Conservation (phyloP, 1,140 invertebrate genomes). For the Eriocheir sinensis region DNA sequence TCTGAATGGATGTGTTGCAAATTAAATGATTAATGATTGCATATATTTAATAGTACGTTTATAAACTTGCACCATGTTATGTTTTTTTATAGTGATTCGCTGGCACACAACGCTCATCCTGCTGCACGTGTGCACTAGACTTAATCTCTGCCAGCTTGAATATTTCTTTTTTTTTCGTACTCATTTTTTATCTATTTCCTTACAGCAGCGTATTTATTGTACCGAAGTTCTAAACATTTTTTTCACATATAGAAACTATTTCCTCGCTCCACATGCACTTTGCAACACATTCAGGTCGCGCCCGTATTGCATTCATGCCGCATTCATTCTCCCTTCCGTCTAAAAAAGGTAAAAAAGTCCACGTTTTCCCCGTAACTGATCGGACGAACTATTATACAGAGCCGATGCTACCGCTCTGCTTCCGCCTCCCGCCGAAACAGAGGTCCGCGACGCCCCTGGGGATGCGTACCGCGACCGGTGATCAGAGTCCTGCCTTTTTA, state of each 20-base stretch:
- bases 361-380: background rate
- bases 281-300: background rate
- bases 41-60: conserved; percentile 5
- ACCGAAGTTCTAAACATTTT: background rate
- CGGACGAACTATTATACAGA: background rate
- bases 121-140: background rate
- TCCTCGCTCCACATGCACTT: background rate
- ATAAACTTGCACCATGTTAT: background rate
- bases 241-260: background rate
- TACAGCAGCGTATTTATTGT: too few species aligned
- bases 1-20: background rate
- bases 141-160: background rate
- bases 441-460: background rate
- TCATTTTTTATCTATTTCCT: background rate
- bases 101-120: background rate
- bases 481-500: background rate
- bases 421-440: background rate
- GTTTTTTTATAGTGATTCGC: conserved; percentile 15
- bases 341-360: background rate
- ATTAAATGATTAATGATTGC: background rate
- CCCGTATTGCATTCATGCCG: background rate
- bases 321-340: background rate
- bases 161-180: too few species aligned
- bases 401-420: background rate
- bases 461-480: background rate